Percentiles rank a stretch among this genome's conserved stretches.
Evolutionary conservation across 2,113 vertebrate genomes (phyloP).

Genomic region (Tonatia bakeri): DNA sequence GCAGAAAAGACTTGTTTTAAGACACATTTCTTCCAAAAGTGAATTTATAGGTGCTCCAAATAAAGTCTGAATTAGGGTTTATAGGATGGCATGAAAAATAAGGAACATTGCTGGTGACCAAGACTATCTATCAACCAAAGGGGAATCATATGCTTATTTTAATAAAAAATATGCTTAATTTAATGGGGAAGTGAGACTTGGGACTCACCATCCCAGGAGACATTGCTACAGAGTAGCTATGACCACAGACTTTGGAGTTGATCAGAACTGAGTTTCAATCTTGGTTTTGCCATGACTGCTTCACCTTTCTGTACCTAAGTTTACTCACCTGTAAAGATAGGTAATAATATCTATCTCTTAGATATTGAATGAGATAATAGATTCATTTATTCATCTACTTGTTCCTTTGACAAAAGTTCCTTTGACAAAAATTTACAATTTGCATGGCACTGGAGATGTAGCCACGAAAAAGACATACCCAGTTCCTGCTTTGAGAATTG

Average conservation of each 20-base stretch:
- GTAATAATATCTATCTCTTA: neutral
- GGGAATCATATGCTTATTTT: neutral
- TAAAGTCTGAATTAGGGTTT: neutral
- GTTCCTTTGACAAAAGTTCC: slow-evolving; percentile 21
- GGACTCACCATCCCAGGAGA: neutral
- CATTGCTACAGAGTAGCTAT: neutral
- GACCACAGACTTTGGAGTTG: neutral
- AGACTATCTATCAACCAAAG: neutral
- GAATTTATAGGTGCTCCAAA: neutral
- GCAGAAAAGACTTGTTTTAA: neutral
- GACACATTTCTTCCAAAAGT: neutral
- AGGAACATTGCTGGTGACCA: neutral
- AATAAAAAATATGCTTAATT: neutral
- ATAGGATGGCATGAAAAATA: neutral
- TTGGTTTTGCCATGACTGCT: neutral
- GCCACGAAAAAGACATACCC: neutral
- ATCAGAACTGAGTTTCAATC: slow-evolving; percentile 35
- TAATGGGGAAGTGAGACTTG: neutral
- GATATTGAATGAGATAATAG: slow-evolving; percentile 1
- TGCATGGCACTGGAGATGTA: neutral
- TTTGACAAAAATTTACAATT: slow-evolving; percentile 48
- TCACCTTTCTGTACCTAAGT: slow-evolving; percentile 1
- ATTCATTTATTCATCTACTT: slow-evolving; percentile 23
- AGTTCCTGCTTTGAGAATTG: neutral
- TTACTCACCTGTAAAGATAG: slow-evolving; percentile 17